A percentile compares a stretch with the other conserved stretches of the same genome.
Evolutionary conservation across 2,113 vertebrate genomes (phyloP).

Genomic region (Brevimyrus niger): DNA sequence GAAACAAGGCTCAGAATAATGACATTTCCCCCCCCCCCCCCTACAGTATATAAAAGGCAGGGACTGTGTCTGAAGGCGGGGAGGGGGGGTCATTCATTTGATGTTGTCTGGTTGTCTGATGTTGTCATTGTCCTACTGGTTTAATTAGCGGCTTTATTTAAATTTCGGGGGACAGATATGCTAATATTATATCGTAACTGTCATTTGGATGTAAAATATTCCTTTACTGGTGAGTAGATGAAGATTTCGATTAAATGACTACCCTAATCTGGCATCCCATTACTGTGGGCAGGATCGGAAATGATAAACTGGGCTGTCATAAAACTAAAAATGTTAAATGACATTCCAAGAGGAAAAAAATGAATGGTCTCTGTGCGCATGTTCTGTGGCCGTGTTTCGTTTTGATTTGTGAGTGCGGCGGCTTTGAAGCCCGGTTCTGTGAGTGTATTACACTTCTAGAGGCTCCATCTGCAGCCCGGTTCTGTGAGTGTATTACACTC

Average conservation of each 20-base stretch:
- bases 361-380: background rate
- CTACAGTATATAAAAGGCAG: background rate
- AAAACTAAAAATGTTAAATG: background rate
- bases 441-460: background rate
- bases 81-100: slow-evolving; percentile 8
- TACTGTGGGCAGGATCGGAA: background rate
- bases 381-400: background rate
- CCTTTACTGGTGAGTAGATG: background rate
- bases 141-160: slow-evolving; percentile 16
- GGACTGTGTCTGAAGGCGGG: background rate
- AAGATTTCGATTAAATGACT: background rate
- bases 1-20: background rate
- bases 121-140: slow-evolving; percentile 17
- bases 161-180: slow-evolving; percentile 14
- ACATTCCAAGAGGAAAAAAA: background rate
- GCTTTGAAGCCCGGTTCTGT: background rate
- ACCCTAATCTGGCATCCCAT: background rate
- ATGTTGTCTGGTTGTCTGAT: slow-evolving; percentile 14
- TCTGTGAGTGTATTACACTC: too few relatives aligned
- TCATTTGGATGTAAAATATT: slow-evolving; percentile 15
- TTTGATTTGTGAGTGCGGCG: background rate
- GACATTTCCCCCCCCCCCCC: background rate
- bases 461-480: background rate
- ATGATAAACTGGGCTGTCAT: background rate
- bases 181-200: slow-evolving; percentile 12